Conservation (phyloP, 2,888 invertebrate species). For the Gibbula magus region DNA sequence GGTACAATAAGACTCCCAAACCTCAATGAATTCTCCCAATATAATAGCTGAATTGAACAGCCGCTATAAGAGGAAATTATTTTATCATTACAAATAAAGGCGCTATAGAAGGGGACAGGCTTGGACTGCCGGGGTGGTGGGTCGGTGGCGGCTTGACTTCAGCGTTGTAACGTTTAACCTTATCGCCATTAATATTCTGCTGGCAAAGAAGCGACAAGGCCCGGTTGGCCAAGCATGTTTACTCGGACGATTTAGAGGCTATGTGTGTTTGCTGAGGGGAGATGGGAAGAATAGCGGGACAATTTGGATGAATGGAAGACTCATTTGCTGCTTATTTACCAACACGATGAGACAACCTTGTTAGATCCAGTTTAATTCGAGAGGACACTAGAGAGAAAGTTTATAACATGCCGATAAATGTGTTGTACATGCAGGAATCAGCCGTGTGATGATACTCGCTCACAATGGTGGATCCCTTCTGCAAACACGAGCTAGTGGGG, state of each 20-base stretch:
- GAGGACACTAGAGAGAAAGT: constrained; percentile 7
- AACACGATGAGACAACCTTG: constrained; percentile 19
- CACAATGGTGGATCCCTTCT: too few relatives aligned
- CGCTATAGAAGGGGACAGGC: constrained; percentile 20
- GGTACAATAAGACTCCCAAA: background rate
- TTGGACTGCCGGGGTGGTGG: background rate
- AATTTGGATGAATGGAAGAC: background rate
- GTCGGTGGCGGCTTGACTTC: constrained; percentile 12
- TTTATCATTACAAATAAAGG: constrained; percentile 25
- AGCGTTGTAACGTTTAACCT: constrained; percentile 27
- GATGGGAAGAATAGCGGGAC: background rate
- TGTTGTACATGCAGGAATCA: background rate
- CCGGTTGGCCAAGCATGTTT: background rate
- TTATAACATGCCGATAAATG: constrained; percentile 25
- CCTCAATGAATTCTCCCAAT: constrained; percentile 5
- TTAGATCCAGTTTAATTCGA: constrained; percentile 23
- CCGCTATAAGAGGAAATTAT: constrained; percentile 25
- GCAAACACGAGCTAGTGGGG: too few relatives aligned
- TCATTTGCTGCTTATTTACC: constrained; percentile 12
- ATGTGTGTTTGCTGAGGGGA: constrained; percentile 14
- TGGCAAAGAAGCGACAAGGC: constrained; percentile 19
- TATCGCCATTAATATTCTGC: constrained; percentile 20
- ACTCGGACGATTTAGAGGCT: constrained; percentile 18
- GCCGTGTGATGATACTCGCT: too few relatives aligned
- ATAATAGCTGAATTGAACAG: constrained; percentile 26